Evolutionary conservation across 2,888 invertebrate species (phyloP).

Genomic region (Hirtodrosophila alboralis): DNA sequence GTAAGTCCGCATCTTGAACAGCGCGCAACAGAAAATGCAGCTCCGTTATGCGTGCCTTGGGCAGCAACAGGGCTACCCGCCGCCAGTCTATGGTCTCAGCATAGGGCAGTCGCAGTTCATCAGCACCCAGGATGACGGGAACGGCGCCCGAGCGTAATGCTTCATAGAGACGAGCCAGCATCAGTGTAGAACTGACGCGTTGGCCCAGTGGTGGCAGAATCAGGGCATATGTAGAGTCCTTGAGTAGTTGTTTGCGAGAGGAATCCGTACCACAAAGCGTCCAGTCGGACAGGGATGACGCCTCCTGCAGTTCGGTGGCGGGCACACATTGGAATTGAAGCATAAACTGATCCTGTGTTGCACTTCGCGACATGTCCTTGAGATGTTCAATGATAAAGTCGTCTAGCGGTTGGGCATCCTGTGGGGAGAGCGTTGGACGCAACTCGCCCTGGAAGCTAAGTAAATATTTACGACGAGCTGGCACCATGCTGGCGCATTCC

Average conservation of each 20-base stretch:
- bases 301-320: slow-evolving; percentile 88
- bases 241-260: slow-evolving; percentile 89
- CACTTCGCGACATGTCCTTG: slow-evolving; percentile 87
- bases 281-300: slow-evolving; percentile 90
- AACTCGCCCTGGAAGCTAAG: slow-evolving; percentile 91
- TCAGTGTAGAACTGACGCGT: slow-evolving; percentile 88
- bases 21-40: slow-evolving; percentile 95
- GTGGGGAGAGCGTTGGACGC: slow-evolving; percentile 77
- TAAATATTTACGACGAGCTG: slow-evolving; percentile 93
- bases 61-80: slow-evolving; percentile 88
- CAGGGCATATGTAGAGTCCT: slow-evolving; percentile 93
- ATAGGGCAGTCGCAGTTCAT: slow-evolving; percentile 91
- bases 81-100: slow-evolving; percentile 93
- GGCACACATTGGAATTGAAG: slow-evolving; percentile 94
- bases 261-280: slow-evolving; percentile 93
- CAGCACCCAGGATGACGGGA: slow-evolving; percentile 93
- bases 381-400: slow-evolving; percentile 89
- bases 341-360: slow-evolving; percentile 89
- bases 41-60: slow-evolving; percentile 93
- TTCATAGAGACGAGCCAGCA: slow-evolving; percentile 93
- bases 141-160: slow-evolving; percentile 94
- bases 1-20: slow-evolving; percentile 92
- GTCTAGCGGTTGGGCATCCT: slow-evolving; percentile 85
- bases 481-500: slow-evolving; percentile 93
- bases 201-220: slow-evolving; percentile 91